Evolutionary conservation across 2,113 vertebrate genomes (phyloP), one percentile per base, ranked within the genome.

Genomic region (Atlantisia rogersi): DNA sequence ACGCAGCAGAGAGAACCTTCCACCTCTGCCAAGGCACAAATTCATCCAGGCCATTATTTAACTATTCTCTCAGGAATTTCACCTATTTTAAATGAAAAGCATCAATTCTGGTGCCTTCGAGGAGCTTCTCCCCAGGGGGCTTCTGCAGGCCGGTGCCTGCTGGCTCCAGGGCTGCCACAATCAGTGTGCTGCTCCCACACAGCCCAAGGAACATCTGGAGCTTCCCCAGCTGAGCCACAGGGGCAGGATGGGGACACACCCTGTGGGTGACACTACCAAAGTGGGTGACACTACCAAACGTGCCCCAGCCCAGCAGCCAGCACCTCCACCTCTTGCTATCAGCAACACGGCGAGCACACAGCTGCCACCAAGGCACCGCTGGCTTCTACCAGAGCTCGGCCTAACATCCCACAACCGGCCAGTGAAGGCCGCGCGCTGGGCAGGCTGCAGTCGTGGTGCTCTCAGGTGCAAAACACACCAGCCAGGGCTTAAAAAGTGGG

Each of bases 81-180:
- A 87, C 88, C 81, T 78, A 44, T 86, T 92, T 90, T 55, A 55
- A 65, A 58, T 78, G 53, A 87, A 86, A 93, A 91, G 67, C 75
- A 81, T 87, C 82, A 55, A 44, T 68, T 35, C 78, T 80, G 53
- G 37, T 12, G 73, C 58, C 73, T 75, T 56, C 62, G 28, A 12
- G 31, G 26, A 68, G 46, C 35, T 88, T 75, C 86, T 75, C 84
- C 82, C 84, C 65, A 21, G 48, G 63, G 28, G 82, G 88, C 79
- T 91, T 90, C 64, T 25, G 42, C 50, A 64, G 50, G 50, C 20
- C 2, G 2, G 59, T 15, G 50, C 42, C 59, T 35, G 5, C 10
- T 5, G 1, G 42, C 68, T 65, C 24, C 64, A 58, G 35, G 35
- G n/a, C 39, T 32, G 48, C 48, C 8, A n/a, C 5, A 15, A 22